phyloP scores from a whole-genome alignment of 30 jellyfish, hydroid and myxozoan species.

The Aurelia sp. region DNA sequence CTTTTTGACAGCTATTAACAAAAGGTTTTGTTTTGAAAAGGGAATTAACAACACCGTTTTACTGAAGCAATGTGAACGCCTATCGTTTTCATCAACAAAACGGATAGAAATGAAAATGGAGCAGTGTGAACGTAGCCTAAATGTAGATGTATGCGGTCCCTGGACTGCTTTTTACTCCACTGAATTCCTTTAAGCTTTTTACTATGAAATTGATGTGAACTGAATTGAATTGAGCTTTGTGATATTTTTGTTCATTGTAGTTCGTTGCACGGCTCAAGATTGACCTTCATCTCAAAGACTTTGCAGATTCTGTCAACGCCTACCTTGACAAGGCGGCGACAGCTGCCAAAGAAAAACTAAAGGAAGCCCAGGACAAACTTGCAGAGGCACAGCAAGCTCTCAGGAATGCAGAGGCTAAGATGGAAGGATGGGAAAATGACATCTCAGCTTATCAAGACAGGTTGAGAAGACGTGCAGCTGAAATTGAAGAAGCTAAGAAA shows the following conservation, averaged over 20 bases:
- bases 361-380: constrained; percentile 17
- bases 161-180: too few species aligned
- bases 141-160: too few species aligned
- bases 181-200: not conserved
- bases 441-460: constrained; percentile 12
- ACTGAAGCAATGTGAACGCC: too few species aligned
- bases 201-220: not conserved
- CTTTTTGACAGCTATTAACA: too few species aligned
- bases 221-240: not conserved
- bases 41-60: too few species aligned
- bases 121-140: too few species aligned
- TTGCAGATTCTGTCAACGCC: constrained; percentile 8
- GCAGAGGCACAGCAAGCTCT: constrained; percentile 6
- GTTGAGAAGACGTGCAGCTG: constrained; percentile 12
- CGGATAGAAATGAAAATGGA: too few species aligned
- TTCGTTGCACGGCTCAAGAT: constrained; percentile 9
- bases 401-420: constrained; percentile 6
- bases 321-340: constrained; percentile 2
- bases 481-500: constrained; percentile 27
- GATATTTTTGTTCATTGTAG: not conserved
- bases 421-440: constrained; percentile 40
- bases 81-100: too few species aligned
- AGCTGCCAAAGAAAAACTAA: constrained; percentile 8
- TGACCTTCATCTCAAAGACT: constrained; percentile 3
- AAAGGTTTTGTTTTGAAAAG: too few species aligned